Percentiles rank a stretch among this genome's conserved stretches.
Evolutionary conservation across 2,113 vertebrate species (phyloP).

Genomic region (Choloepus hoffmanni): DNA sequence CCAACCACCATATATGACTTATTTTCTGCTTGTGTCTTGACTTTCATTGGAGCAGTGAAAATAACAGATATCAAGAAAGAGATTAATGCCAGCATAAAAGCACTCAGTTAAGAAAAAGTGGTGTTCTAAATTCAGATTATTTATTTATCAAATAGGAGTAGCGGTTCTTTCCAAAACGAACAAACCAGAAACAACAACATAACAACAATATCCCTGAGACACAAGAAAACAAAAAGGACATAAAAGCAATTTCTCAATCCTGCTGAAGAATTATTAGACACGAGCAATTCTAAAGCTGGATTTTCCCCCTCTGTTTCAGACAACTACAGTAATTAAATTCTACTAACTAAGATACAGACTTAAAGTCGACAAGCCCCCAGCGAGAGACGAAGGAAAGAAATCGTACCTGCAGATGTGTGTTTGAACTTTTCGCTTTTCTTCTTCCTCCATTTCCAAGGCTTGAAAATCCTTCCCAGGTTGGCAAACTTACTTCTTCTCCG

Average conservation of each 20-base stretch:
- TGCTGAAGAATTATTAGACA: not conserved
- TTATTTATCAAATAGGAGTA: slow-evolving; percentile 16
- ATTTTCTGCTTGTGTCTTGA: slow-evolving; percentile 46
- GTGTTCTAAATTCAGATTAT: not conserved
- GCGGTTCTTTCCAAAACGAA: not conserved
- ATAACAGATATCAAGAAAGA: slow-evolving; percentile 5
- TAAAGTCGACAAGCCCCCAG: not conserved
- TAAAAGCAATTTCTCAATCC: not conserved
- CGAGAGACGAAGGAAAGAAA: not conserved
- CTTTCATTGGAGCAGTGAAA: slow-evolving; percentile 12
- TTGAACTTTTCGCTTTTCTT: slow-evolving; percentile 99
- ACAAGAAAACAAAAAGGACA: not conserved
- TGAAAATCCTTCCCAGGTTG: slow-evolving; percentile 96
- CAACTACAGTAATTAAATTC: not conserved
- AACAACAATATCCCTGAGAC: not conserved
- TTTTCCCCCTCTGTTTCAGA: not conserved
- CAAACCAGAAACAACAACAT: not conserved
- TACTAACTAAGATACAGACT: not conserved
- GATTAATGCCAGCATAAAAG: not conserved
- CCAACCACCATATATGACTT: not conserved
- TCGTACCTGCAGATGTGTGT: slow-evolving; percentile 96
- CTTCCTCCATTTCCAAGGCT: slow-evolving; percentile 99
- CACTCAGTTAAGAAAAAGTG: not conserved
- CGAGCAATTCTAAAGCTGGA: not conserved
- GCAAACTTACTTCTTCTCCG: slow-evolving; percentile 97